Evolutionary conservation across 64 coral and sea anemone species (phyloP).

Genomic region (Montipora sp.): DNA sequence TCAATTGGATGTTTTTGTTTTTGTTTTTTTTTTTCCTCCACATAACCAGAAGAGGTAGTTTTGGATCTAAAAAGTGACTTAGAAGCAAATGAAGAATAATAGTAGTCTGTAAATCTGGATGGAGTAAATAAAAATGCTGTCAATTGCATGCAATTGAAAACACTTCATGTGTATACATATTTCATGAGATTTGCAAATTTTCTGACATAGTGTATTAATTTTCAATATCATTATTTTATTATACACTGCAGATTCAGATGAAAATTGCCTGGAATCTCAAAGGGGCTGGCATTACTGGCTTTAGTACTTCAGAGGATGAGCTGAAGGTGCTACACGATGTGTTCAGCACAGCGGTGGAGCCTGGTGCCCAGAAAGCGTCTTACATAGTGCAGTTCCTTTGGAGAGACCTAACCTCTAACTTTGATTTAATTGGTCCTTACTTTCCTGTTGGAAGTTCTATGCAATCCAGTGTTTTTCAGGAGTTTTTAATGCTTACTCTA

Average conservation of each 20-base stretch:
- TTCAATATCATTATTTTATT: not conserved
- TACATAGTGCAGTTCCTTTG: slow-evolving; percentile 19
- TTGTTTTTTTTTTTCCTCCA: no score
- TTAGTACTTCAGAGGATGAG: slow-evolving; percentile 4
- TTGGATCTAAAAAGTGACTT: no score
- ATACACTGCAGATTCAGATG: slow-evolving; percentile 13
- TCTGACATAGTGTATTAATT: not conserved
- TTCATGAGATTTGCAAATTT: not conserved
- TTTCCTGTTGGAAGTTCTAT: slow-evolving; percentile 18
- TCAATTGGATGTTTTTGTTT: no score
- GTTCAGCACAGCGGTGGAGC: not conserved
- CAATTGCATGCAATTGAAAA: no score
- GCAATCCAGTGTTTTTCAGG: slow-evolving; percentile 1
- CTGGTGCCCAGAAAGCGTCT: not conserved
- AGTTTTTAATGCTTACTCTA: not conserved
- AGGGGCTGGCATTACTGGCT: slow-evolving; percentile 44
- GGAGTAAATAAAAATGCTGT: slow-evolving; percentile 4
- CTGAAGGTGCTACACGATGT: slow-evolving; percentile 15
- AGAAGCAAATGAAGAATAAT: no score
- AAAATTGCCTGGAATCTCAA: slow-evolving; percentile 23
- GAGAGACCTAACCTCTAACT: slow-evolving; percentile 1
- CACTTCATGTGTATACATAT: no score
- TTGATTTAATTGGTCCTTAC: slow-evolving; percentile 16
- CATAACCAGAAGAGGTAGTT: no score
- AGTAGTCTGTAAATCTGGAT: no score